These are phyloP conservation scores for Corythaeola cristata DNA, from an alignment of 2,113 vertebrate species.

Conservation along the genomic window DNA sequence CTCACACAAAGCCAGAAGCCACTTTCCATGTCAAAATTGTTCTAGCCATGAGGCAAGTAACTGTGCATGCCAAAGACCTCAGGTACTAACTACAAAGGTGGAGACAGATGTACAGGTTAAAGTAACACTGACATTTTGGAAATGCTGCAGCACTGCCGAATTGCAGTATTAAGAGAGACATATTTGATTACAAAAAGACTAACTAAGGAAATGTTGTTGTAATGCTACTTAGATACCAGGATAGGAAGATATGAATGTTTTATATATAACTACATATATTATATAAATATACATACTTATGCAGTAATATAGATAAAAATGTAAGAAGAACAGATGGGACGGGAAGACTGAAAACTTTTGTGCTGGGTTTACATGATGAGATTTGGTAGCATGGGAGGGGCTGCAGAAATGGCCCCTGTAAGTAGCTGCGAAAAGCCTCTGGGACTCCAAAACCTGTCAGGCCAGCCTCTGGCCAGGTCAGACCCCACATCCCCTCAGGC, in stretches of 20 bases:
- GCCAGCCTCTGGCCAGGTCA: too few relatives aligned
- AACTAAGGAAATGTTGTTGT: neutral
- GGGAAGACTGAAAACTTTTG: neutral
- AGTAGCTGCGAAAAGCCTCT: too few relatives aligned
- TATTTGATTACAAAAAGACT: neutral
- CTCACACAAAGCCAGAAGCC: neutral
- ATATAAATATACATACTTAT: neutral
- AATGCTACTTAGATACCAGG: neutral
- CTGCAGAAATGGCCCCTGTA: too few relatives aligned
- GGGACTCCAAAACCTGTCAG: too few relatives aligned
- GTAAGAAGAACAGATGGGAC: neutral
- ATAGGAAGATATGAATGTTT: neutral
- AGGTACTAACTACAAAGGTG: neutral
- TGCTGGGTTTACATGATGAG: too few relatives aligned
- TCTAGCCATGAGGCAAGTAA: neutral
- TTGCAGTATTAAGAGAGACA: neutral
- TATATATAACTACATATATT: neutral
- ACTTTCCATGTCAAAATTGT: neutral
- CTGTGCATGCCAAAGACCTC: neutral
- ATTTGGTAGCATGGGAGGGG: too few relatives aligned
- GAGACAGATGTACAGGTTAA: neutral
- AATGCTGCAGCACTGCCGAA: neutral
- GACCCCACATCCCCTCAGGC: too few relatives aligned
- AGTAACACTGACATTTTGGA: neutral
- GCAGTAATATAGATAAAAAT: neutral